Base-by-base conservation (phyloP, 2,113 vertebrate species). In the Sclerurus mexicanus region DNA sequence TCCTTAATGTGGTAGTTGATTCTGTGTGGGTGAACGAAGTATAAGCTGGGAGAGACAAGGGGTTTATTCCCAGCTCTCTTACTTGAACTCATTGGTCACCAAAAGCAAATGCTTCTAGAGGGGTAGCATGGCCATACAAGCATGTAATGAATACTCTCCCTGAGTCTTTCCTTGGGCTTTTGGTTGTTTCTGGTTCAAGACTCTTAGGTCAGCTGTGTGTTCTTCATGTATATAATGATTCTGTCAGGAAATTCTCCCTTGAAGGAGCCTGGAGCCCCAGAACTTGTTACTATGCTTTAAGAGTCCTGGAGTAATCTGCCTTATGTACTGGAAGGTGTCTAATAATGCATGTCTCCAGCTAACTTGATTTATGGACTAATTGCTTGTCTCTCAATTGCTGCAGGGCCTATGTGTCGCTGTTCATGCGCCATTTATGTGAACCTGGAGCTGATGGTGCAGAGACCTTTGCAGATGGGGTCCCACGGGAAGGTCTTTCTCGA, bases 351-450 rank as follows among this genome's bases (percentile, higher is more conserved):
- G 12, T 44, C 39, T 79, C 6, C 28, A 49, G 27, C 22, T 56
- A 56, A 72, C 7, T 7, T 1, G 2, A 4, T 55, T 50, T 46
- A 7, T 14, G 47, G 14, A 46, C 35, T 33, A 91, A 79, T 8
- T 64, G 19, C 22, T 75, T 71, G 28, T 64, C 22, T 79, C 35
- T 23, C 31, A 33, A 55, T 67, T 23, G 14, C 74, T 81, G 12
- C 93, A 99, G 99, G 97, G 99, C 99, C 44, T 99, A 99, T 1
- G 99, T 99, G 40, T 99, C 99, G 0, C 98, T 99, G 19, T 99
- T 99, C 96, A 99, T 99, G 99, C 98, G 99, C 63, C 99, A 99
- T 94, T 98, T 99, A 35, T 99, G 99, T 96, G 99, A 99, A 87
- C 99, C 99, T 1, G 99, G 99, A 35, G 99, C 99, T 20, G 99